phyloP scores from a whole-genome alignment of 2,113 vertebrate genomes.

The Apaloderma vittatum region DNA sequence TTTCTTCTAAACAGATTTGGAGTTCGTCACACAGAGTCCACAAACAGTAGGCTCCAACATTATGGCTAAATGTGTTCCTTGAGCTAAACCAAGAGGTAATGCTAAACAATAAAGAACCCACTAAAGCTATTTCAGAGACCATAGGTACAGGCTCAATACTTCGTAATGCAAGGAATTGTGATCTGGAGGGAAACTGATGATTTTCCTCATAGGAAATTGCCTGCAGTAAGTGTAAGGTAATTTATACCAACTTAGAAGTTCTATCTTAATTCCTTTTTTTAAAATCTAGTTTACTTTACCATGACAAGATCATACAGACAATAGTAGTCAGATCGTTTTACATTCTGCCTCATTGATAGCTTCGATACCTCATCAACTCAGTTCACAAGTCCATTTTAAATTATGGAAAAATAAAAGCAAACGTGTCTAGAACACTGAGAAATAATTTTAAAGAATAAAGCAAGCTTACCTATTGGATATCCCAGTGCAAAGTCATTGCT shows the following conservation, averaged over 20 bases:
- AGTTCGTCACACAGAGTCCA: not conserved
- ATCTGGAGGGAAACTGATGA: not conserved
- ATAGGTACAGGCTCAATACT: not conserved
- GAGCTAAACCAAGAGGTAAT: not conserved
- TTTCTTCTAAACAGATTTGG: not conserved
- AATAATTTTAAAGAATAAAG: constrained; percentile 27
- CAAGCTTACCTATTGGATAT: constrained; percentile 93
- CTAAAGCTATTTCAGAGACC: not conserved
- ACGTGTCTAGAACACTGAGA: not conserved
- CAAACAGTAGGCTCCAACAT: not conserved
- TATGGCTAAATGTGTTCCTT: not conserved
- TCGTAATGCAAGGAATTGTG: not conserved
- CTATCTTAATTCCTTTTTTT: not conserved
- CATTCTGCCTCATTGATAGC: not conserved
- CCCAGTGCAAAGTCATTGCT: constrained; percentile 99
- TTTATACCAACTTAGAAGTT: not conserved
- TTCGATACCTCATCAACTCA: not conserved
- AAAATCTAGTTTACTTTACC: not conserved
- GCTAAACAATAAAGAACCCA: not conserved
- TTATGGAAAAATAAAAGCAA: not conserved
- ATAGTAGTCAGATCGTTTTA: not conserved
- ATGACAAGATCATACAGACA: not conserved
- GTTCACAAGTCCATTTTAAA: not conserved
- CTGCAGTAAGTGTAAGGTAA: not conserved
- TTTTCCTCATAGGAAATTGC: not conserved